Percentiles rank a stretch among this genome's conserved stretches.
These are phyloP conservation scores for Caenorhabditis afra DNA, from an alignment of 2,888 invertebrate species.

Conservation along the genomic window DNA sequence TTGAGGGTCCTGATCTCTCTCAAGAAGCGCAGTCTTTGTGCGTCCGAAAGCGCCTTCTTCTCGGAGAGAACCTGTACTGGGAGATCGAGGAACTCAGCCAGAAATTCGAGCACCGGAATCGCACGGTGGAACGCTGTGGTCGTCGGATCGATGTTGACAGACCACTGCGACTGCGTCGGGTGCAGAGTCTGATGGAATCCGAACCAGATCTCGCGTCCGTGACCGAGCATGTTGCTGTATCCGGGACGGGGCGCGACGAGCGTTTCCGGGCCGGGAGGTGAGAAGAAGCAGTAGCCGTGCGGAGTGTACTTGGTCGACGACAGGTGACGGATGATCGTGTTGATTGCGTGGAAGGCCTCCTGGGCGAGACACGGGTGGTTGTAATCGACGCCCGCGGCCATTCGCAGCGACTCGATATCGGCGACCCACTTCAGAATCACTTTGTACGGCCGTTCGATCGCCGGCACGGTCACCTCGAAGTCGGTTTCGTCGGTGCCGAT, in stretches of 20 bases:
- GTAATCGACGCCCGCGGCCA: too few relatives aligned
- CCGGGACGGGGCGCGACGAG: slow-evolving; percentile 85
- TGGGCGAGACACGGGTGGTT: slow-evolving; percentile 94
- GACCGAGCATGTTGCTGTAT: slow-evolving; percentile 82
- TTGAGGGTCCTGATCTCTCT: slow-evolving; percentile 99
- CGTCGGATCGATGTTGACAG: slow-evolving; percentile 95
- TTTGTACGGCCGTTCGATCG: slow-evolving; percentile 93
- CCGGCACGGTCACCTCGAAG: slow-evolving; percentile 88
- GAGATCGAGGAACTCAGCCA: slow-evolving; percentile 90
- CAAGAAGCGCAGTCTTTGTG: slow-evolving; percentile 94
- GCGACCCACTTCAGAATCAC: slow-evolving; percentile 98
- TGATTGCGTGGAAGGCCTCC: slow-evolving; percentile 93
- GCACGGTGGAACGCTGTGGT: slow-evolving; percentile 99
- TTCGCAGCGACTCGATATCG: slow-evolving; percentile 89
- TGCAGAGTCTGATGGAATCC: slow-evolving; percentile 99
- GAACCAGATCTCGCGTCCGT: slow-evolving; percentile 90
- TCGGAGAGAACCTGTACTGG: slow-evolving; percentile 83
- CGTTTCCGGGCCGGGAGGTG: slow-evolving; percentile 86
- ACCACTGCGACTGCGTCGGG: slow-evolving; percentile 99
- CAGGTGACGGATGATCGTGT: slow-evolving; percentile 98
- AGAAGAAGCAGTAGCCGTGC: slow-evolving; percentile 99
- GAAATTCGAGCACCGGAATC: slow-evolving; percentile 99
- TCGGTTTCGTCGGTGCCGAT: slow-evolving; percentile 93
- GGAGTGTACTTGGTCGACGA: slow-evolving; percentile 99
- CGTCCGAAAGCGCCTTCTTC: slow-evolving; percentile 76